Percentiles rank a stretch among this genome's conserved stretches.
These are phyloP conservation scores for Willowsia nigromaculata DNA, from an alignment of 2,888 invertebrate species.

Conservation along the genomic window DNA sequence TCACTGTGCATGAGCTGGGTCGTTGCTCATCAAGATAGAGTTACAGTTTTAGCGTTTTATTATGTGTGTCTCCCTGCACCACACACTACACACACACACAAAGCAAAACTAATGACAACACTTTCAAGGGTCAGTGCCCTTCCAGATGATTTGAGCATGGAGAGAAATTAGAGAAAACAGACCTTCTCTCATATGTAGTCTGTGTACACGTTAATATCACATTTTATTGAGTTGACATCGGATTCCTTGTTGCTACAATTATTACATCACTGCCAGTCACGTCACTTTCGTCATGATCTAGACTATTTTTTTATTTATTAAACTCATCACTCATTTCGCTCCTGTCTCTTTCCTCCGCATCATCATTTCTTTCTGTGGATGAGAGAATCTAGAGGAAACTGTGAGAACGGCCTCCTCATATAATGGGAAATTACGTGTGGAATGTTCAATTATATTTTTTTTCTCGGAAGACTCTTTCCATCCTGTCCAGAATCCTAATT, in stretches of 20 bases:
- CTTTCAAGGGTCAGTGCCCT: constrained; percentile 61
- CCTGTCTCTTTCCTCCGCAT: background rate
- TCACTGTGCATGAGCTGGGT: background rate
- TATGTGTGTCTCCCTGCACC: background rate
- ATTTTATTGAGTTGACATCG: background rate
- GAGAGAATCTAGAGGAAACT: background rate
- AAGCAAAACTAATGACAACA: constrained; percentile 39
- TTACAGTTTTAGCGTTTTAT: background rate
- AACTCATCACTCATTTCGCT: background rate
- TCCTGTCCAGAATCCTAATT: constrained; percentile 38
- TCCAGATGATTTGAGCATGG: background rate
- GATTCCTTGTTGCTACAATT: background rate
- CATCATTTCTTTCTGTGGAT: too few relatives aligned
- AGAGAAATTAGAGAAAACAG: background rate
- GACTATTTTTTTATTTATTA: background rate
- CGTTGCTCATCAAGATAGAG: constrained; percentile 6
- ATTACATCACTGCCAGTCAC: background rate
- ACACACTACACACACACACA: background rate
- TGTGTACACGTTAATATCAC: background rate
- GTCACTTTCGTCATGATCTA: background rate
- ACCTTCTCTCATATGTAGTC: background rate
- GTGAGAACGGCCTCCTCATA: background rate
- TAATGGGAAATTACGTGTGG: constrained; percentile 46
- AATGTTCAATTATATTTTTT: constrained; percentile 58
- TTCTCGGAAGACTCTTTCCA: background rate